These are phyloP conservation scores for Blastomussa wellsi DNA, from an alignment of 92 coral and sea anemone species.

Conservation along the genomic window DNA sequence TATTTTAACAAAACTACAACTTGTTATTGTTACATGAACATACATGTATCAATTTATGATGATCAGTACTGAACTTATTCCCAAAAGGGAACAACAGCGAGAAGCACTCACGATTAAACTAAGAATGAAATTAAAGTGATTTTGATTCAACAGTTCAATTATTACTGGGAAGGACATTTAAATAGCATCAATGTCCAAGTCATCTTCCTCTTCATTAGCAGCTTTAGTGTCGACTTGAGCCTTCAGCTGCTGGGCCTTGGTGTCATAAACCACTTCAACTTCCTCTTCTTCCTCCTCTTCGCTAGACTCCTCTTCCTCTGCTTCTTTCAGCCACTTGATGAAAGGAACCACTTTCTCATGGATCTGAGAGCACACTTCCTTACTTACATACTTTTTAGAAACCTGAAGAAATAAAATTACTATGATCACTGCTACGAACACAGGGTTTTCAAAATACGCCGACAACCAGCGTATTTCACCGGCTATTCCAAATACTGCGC, in stretches of 20 bases:
- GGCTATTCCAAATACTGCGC: no score
- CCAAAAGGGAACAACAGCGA: conserved; percentile 3
- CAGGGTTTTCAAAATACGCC: no score
- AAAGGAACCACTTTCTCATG: conserved; percentile 93
- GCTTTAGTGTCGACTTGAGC: conserved; percentile 48
- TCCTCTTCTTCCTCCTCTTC: conserved; percentile 80
- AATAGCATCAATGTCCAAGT: conserved; percentile 95
- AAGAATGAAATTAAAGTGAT: not conserved
- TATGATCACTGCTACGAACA: no score
- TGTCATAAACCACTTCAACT: conserved; percentile 93
- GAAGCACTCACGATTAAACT: not conserved
- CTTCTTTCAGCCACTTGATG: conserved; percentile 94
- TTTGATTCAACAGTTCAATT: not conserved
- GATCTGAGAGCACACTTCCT: conserved; percentile 81
- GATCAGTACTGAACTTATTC: conserved; percentile 6
- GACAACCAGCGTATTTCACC: no score
- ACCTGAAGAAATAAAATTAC: conserved; percentile 52
- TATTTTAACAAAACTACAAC: not conserved
- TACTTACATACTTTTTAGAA: conserved; percentile 93
- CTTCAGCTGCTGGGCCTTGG: conserved; percentile 77
- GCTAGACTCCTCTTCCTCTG: conserved; percentile 95
- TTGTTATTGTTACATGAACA: not conserved
- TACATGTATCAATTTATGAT: not conserved
- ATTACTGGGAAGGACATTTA: conserved; percentile 20
- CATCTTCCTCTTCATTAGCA: conserved; percentile 66